Conservation (phyloP, 2,888 invertebrate species). For the Drosophila mayaguana region DNA sequence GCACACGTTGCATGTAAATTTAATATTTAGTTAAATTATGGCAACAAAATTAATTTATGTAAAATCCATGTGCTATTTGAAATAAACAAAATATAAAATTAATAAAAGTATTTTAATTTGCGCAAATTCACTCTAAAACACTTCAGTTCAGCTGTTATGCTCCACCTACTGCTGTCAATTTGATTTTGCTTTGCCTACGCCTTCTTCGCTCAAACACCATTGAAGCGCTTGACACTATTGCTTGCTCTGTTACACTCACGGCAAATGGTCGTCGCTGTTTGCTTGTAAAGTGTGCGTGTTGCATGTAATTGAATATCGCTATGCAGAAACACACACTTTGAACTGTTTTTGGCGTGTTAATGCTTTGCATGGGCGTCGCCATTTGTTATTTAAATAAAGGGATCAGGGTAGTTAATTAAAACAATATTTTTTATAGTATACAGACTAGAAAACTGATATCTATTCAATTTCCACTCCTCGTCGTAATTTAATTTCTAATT, state of each 20-base stretch:
- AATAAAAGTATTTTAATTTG: background rate
- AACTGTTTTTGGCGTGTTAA: background rate
- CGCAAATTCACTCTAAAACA: conserved; percentile 2
- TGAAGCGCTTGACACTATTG: conserved; percentile 50
- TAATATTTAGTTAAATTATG: conserved; percentile 69
- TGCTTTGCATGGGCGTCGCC: background rate
- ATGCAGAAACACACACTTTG: background rate
- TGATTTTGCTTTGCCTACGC: conserved; percentile 51
- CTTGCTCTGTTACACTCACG: conserved; percentile 60
- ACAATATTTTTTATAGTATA: no score
- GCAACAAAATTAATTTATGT: conserved; percentile 71
- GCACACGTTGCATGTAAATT: conserved; percentile 44
- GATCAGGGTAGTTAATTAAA: no score
- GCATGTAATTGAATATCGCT: conserved; percentile 10
- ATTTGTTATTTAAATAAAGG: background rate
- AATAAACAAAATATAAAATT: conserved; percentile 56
- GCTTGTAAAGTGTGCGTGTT: conserved; percentile 24
- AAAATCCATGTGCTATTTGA: conserved; percentile 71
- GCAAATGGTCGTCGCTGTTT: conserved; percentile 7
- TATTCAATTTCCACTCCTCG: background rate
- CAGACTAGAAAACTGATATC: no score
- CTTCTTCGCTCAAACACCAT: conserved; percentile 54
- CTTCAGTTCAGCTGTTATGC: conserved; percentile 36
- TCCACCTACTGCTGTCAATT: conserved; percentile 57
- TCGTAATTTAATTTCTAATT: background rate